Evolutionary conservation across 2,888 invertebrate genomes (phyloP).

Genomic region (Clunio marinus): DNA sequence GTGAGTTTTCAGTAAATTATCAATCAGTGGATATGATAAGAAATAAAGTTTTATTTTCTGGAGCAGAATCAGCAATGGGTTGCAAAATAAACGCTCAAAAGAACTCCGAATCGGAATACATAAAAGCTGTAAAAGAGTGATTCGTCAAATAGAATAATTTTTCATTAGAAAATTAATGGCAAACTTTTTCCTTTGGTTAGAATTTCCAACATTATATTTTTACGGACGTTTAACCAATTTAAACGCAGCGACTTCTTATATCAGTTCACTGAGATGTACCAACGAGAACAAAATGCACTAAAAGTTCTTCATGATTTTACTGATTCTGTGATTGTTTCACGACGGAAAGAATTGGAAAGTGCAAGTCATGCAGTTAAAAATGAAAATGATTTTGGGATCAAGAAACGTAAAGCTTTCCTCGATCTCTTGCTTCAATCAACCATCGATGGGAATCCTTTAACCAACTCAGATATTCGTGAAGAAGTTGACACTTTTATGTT

Average conservation of each 20-base stretch:
- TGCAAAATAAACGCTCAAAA: neutral
- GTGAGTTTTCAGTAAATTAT: too few species aligned
- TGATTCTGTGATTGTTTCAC: neutral
- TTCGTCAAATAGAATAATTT: neutral
- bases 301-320: neutral
- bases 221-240: neutral
- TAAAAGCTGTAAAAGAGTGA: neutral
- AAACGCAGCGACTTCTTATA: neutral
- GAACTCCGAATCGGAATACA: neutral
- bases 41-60: neutral
- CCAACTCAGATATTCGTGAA: neutral
- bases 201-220: neutral
- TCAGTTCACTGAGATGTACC: neutral
- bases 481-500: neutral
- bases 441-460: neutral
- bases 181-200: neutral
- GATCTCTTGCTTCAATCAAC: neutral
- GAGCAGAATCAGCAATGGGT: neutral
- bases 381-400: neutral
- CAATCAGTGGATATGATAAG: too few species aligned
- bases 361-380: neutral
- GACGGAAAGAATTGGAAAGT: too few species aligned
- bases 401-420: neutral
- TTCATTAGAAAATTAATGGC: too few species aligned
- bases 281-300: neutral